Evolutionary conservation across 2,797 vertebrate genomes (phyloP).

Genomic region (Myioborus melanocephalus): DNA sequence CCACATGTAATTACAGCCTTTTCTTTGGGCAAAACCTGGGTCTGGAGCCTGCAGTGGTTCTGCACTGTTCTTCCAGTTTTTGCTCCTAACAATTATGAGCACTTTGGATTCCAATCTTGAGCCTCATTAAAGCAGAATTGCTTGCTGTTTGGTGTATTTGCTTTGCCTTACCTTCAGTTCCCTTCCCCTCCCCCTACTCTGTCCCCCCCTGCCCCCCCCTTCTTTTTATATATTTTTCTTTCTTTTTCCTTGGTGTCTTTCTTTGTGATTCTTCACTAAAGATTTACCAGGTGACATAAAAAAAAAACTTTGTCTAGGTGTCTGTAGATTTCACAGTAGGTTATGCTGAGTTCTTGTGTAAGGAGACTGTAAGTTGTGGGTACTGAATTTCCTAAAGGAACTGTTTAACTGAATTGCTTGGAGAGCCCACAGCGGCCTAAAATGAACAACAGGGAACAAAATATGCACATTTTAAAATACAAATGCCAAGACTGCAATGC

Average conservation of each 20-base stretch:
- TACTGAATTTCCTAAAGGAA: background rate
- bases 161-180: background rate
- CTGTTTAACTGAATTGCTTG: background rate
- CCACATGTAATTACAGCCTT: background rate
- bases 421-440: background rate
- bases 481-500: background rate
- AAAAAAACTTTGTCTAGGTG: background rate
- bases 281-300: background rate
- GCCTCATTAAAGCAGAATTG: background rate
- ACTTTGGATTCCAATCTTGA: conserved; percentile 39
- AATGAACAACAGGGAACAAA: background rate
- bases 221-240: too few species aligned
- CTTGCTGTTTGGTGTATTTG: background rate
- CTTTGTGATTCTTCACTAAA: background rate
- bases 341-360: background rate
- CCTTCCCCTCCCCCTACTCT: too few species aligned
- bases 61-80: background rate
- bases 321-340: background rate
- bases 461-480: background rate
- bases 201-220: accelerated
- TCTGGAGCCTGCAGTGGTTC: background rate
- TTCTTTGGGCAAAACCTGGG: background rate
- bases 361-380: background rate
- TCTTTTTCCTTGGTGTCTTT: background rate
- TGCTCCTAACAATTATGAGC: background rate